These are phyloP conservation scores for Campylomormyrus numenius DNA, from an alignment of 2,113 vertebrate species.

Conservation along the genomic window DNA sequence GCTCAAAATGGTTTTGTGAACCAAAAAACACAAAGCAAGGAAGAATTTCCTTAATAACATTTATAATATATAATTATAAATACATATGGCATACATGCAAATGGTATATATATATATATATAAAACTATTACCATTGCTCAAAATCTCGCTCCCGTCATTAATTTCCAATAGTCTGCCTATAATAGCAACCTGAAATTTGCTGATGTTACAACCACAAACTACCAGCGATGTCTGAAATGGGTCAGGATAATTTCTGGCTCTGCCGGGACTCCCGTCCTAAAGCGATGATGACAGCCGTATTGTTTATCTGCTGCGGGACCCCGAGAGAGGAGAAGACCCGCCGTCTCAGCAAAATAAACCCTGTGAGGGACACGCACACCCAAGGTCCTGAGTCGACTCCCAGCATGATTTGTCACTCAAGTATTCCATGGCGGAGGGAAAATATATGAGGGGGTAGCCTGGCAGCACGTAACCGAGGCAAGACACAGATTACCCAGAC, in stretches of 20 bases:
- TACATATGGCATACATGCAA: background rate
- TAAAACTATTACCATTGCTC: conserved; percentile 1
- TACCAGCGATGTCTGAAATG: background rate
- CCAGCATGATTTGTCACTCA: background rate
- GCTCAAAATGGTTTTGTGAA: background rate
- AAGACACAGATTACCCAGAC: conserved; percentile 48
- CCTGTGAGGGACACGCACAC: background rate
- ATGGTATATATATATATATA: background rate
- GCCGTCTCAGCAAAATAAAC: background rate
- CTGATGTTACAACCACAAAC: background rate
- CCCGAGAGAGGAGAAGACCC: background rate
- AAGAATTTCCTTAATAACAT: background rate
- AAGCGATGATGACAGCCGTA: background rate
- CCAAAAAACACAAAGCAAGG: background rate
- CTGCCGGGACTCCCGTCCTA: background rate
- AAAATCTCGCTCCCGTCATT: background rate
- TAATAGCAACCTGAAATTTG: background rate
- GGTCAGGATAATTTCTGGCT: background rate
- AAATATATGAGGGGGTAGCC: background rate
- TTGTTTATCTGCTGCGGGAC: background rate
- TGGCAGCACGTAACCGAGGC: conserved; percentile 6
- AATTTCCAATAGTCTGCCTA: conserved; percentile 1
- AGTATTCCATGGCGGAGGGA: background rate
- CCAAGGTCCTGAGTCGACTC: background rate
- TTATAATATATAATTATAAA: conserved; percentile 4